Base-by-base conservation (phyloP, 2,113 vertebrate genomes). In the Bubo blakistoni region DNA sequence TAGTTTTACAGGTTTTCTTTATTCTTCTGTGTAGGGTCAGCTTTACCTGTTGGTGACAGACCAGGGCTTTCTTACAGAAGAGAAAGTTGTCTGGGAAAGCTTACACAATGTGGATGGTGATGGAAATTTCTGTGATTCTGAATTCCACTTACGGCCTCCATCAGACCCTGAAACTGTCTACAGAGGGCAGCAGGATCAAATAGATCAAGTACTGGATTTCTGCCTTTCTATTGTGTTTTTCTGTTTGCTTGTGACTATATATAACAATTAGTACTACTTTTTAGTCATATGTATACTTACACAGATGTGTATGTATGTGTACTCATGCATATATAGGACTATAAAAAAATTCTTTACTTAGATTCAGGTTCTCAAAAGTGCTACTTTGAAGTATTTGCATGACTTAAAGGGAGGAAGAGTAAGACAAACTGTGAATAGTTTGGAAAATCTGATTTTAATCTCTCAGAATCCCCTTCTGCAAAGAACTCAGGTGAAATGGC, bases 81-180 rank as follows among this genome's bases (percentile, higher is more conserved):
- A 99, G 97, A 99, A 99, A 92, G 98, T 99, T 88, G 99, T 99
- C 59, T 99, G 99, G 99, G 99, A 99, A 97, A 99, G 99, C 96
- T 98, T 99, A 52, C 99, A 99, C 94, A 99, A 99, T 38, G 99
- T 99, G 17, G 99, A 99, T 22, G 99, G 99, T 42, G 99, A 99
- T 32, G 99, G 99, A 55, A 99, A 99, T 93, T 99, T 99, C 98
- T 99, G 99, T 74, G 99, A 99, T 73, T 99, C 99, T 0, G 99
- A 99, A 93, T 99, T 99, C 96, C 98, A 98, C 95, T 97, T 99
- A 67, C 98, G 99, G 87, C 99, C 99, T 83, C 99, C 99, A 15
- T 99, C 99, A 15, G 99, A 99, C 96, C 99, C 99, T 34, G 99
- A 99, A 95, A 99, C 98, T 6, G 99, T 99, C 46, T 99, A 99